A percentile compares a stretch with the other conserved stretches of the same genome.
phyloP scores from a whole-genome alignment of 2,113 vertebrate species.

The Pachycephala philippinensis region DNA sequence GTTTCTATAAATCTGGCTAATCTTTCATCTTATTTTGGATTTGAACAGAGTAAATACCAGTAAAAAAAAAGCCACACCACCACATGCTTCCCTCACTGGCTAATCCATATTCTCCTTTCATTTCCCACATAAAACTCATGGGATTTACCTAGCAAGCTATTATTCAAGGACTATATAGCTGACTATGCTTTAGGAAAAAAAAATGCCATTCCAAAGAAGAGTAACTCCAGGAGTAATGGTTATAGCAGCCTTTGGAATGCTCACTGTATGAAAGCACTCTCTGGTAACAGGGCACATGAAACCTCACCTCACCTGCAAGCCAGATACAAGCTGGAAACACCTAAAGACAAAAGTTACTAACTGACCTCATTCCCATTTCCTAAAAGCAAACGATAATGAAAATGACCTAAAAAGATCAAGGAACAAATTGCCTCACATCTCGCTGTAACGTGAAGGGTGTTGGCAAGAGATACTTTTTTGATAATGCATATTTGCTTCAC shows the following conservation, averaged over 20 bases:
- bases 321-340: background rate
- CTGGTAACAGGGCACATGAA: background rate
- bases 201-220: background rate
- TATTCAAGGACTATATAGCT: background rate
- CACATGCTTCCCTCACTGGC: background rate
- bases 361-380: background rate
- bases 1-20: background rate
- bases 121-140: background rate
- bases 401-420: background rate
- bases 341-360: background rate
- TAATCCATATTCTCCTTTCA: background rate
- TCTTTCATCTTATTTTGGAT: background rate
- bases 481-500: background rate
- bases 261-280: background rate
- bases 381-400: background rate
- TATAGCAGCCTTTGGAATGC: background rate
- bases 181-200: background rate
- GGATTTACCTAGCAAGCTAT: background rate
- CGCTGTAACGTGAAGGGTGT: fast-evolving
- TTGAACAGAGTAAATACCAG: background rate
- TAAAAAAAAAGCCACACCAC: background rate
- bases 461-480: background rate
- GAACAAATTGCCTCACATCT: background rate
- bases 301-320: background rate
- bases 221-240: background rate